A percentile compares a stretch with the other conserved stretches of the same genome.
Conservation (phyloP, 2,888 invertebrate genomes). For the Pantelozetes paolii region DNA sequence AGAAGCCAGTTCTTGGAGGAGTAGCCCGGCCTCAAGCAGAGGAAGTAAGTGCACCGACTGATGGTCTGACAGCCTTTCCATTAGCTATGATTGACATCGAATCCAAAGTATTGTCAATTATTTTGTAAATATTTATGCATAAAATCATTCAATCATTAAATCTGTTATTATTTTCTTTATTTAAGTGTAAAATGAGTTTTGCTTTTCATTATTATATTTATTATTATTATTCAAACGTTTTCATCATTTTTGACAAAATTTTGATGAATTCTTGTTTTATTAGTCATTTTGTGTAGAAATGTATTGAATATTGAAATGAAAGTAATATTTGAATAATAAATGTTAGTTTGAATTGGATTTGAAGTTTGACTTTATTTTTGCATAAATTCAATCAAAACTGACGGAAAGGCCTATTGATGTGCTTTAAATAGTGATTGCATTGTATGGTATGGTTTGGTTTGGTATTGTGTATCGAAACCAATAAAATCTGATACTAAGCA, state of each 20-base stretch:
- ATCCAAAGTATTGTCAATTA: neutral
- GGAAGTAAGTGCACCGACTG: conserved; percentile 37
- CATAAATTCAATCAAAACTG: neutral
- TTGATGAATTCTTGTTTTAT: too few relatives aligned
- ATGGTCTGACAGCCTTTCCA: neutral
- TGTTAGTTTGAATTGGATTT: neutral
- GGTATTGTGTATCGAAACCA: conserved; percentile 4
- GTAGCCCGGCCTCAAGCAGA: conserved; percentile 25
- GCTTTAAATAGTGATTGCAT: conserved; percentile 6
- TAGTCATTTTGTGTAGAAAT: too few relatives aligned
- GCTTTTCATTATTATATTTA: too few relatives aligned
- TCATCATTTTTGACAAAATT: too few relatives aligned
- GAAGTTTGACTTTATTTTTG: too few relatives aligned
- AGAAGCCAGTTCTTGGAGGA: conserved; percentile 39
- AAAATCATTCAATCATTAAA: neutral
- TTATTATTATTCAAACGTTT: too few relatives aligned
- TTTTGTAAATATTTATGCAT: neutral
- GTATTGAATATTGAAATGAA: too few relatives aligned
- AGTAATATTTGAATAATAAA: neutral
- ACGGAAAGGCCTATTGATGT: neutral
- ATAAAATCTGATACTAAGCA: conserved; percentile 30
- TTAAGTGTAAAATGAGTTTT: neutral
- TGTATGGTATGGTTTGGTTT: neutral
- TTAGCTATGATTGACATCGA: neutral
- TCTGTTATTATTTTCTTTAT: neutral